These are phyloP conservation scores for Batillaria attramentaria DNA, from an alignment of 1,140 invertebrate species.

Conservation along the genomic window DNA sequence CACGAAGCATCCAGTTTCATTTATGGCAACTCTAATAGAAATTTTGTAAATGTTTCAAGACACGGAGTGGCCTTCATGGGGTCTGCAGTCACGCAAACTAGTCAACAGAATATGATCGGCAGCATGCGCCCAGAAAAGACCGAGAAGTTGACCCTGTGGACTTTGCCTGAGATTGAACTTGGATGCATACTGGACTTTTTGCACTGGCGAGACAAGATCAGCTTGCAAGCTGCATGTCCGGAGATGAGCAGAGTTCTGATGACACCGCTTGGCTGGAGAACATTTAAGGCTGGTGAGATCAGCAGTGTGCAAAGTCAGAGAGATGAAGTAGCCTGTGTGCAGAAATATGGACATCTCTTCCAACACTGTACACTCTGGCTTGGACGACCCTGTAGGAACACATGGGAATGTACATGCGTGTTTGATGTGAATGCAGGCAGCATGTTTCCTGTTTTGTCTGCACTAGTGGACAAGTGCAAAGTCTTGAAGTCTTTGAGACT, in stretches of 20 bases:
- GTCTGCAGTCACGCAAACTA: too few species aligned
- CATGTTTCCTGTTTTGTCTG: slow-evolving; percentile 19
- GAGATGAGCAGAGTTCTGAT: not conserved
- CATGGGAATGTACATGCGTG: slow-evolving; percentile 21
- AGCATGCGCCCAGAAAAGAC: too few species aligned
- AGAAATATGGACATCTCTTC: slow-evolving; percentile 22
- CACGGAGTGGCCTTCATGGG: too few species aligned
- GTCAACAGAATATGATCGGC: too few species aligned
- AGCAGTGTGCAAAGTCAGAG: not conserved
- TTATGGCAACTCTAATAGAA: too few species aligned
- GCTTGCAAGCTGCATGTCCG: slow-evolving; percentile 5
- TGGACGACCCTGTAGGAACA: slow-evolving; percentile 13
- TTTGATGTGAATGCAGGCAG: not conserved
- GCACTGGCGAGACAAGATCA: slow-evolving; percentile 21
- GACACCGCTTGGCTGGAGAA: slow-evolving; percentile 14
- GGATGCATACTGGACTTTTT: slow-evolving; percentile 23
- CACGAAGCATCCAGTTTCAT: too few species aligned
- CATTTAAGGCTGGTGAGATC: slow-evolving; percentile 1
- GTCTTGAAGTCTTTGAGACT: slow-evolving; percentile 18
- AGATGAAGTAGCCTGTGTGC: slow-evolving; percentile 13
- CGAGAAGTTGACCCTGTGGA: not conserved
- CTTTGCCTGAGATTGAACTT: slow-evolving; percentile 10
- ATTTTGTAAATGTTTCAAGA: too few species aligned
- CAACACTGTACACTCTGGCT: slow-evolving; percentile 30
- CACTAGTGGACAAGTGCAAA: slow-evolving; percentile 6